Conservation (phyloP, 2,113 vertebrate species). For the Muntiacus reevesi region DNA sequence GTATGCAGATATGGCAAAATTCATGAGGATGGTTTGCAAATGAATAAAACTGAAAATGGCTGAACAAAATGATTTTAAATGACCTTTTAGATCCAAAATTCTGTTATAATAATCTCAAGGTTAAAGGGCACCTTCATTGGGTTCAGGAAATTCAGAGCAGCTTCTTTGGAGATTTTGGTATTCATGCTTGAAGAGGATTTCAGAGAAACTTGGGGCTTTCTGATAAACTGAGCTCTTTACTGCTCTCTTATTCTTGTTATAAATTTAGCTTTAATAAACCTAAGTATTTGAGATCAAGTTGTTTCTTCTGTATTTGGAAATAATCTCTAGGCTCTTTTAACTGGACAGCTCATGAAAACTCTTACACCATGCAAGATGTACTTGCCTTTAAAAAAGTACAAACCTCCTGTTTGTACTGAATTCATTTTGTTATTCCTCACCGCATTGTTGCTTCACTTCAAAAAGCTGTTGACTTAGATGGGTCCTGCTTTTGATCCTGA, state of each 20-base stretch:
- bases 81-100: neutral
- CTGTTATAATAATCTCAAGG: neutral
- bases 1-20: neutral
- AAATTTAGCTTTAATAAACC: slow-evolving; percentile 18
- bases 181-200: neutral
- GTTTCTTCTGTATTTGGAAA: neutral
- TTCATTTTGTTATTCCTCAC: neutral
- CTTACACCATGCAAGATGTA: neutral
- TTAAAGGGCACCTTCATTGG: neutral
- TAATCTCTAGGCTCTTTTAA: neutral
- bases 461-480: slow-evolving; percentile 3
- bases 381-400: slow-evolving; percentile 19
- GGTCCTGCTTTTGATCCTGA: slow-evolving; percentile 37
- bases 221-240: neutral
- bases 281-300: neutral
- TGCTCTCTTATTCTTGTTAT: neutral
- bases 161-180: neutral
- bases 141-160: neutral
- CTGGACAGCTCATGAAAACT: neutral
- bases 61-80: slow-evolving; percentile 5
- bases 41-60: slow-evolving; percentile 22
- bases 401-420: neutral
- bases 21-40: neutral
- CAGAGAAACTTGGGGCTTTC: neutral
- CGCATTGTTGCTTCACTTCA: slow-evolving; percentile 16